Conservation (phyloP, 2,113 vertebrate genomes). For the Nasalis larvatus region DNA sequence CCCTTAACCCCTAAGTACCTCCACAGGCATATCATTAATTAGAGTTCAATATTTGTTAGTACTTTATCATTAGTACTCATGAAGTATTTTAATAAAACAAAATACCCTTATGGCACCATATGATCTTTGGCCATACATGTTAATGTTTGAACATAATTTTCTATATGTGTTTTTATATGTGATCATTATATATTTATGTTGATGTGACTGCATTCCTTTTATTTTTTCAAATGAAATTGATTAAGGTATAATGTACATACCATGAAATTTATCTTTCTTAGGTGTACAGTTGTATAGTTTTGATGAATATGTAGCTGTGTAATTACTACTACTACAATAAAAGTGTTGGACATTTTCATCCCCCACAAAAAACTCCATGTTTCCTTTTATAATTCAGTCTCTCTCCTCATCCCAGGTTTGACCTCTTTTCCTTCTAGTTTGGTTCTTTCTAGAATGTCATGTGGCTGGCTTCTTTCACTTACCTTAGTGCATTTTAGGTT, state of each 20-base stretch:
- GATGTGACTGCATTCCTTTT: background rate
- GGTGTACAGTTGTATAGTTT: background rate
- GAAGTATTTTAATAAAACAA: background rate
- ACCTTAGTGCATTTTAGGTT: background rate
- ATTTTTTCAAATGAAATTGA: background rate
- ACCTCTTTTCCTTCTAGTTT: slow-evolving; percentile 15
- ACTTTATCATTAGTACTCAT: background rate
- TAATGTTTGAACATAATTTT: background rate
- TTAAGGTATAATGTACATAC: background rate
- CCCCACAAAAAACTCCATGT: background rate
- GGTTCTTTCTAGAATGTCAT: background rate
- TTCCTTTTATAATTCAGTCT: background rate
- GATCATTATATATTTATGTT: background rate
- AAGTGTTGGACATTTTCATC: background rate
- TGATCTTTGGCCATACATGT: background rate
- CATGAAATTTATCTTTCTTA: background rate
- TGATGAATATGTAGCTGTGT: background rate
- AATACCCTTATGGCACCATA: background rate
- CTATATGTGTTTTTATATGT: background rate
- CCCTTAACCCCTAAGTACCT: background rate
- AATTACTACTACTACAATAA: background rate
- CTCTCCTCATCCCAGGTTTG: background rate
- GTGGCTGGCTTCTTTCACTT: background rate
- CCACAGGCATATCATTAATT: background rate
- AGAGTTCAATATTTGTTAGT: background rate